phyloP scores from a whole-genome alignment of 2,888 invertebrate species.

The Sphinx pinastri region DNA sequence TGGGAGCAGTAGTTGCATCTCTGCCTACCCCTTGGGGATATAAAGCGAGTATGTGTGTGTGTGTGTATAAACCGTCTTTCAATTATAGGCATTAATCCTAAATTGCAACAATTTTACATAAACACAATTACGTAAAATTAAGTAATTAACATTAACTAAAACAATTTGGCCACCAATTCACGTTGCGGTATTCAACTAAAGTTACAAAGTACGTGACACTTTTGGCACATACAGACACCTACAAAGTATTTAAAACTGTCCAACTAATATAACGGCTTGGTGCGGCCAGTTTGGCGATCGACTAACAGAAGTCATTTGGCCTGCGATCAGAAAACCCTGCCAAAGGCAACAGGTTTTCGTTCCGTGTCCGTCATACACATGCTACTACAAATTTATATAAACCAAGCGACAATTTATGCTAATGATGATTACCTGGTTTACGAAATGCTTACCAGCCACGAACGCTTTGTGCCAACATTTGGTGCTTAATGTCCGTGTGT shows the following conservation, averaged over 20 bases:
- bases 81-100: too few species aligned
- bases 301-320: slow-evolving; percentile 61
- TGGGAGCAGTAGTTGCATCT: too few species aligned
- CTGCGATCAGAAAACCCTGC: slow-evolving; percentile 53
- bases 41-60: too few species aligned
- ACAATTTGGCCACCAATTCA: neutral
- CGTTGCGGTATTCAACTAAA: slow-evolving; percentile 4
- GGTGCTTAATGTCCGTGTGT: neutral
- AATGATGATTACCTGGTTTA: slow-evolving; percentile 31
- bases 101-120: neutral
- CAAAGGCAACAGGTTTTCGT: slow-evolving; percentile 66
- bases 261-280: slow-evolving; percentile 33
- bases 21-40: too few species aligned
- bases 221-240: slow-evolving; percentile 25
- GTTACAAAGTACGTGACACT: slow-evolving; percentile 21
- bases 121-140: neutral
- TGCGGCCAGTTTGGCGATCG: slow-evolving; percentile 48
- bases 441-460: slow-evolving; percentile 2
- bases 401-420: slow-evolving; percentile 32
- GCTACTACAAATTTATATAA: slow-evolving; percentile 34
- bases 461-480: neutral
- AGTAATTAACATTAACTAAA: slow-evolving; percentile 4
- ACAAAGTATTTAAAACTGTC: slow-evolving; percentile 40
- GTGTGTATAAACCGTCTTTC: too few species aligned
- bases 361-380: slow-evolving; percentile 27